Evolutionary conservation across 2,797 vertebrate genomes (phyloP).

Genomic region (Scarus forsteni): DNA sequence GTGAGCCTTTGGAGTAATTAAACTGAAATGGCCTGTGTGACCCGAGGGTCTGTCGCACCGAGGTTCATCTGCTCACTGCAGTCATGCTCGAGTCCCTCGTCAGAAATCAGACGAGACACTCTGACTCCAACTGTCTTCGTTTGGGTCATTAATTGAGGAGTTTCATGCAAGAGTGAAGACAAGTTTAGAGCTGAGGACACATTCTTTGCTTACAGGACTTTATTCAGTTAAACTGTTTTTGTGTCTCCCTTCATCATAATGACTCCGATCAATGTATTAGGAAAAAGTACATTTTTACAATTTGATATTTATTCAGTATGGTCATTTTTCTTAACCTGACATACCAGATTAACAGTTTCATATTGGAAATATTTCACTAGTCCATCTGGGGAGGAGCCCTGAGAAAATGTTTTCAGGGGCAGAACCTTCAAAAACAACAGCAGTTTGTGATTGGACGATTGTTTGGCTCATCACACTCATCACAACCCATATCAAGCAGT

Average conservation of each 20-base stretch:
- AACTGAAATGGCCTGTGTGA: conserved; percentile 68
- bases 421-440: too few relatives aligned
- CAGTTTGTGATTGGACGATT: too few relatives aligned
- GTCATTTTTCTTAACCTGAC: too few relatives aligned
- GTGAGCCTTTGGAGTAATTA: conserved; percentile 79
- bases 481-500: too few relatives aligned
- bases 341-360: too few relatives aligned
- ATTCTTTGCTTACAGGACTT: neutral
- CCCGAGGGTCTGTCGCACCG: conserved; percentile 58
- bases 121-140: conserved; percentile 28
- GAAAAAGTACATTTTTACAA: too few relatives aligned
- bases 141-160: conserved; percentile 10
- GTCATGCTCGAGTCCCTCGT: conserved; percentile 50
- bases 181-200: neutral
- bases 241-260: neutral
- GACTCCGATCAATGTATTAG: too few relatives aligned
- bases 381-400: too few relatives aligned
- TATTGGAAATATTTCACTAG: too few relatives aligned
- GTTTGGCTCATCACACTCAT: too few relatives aligned
- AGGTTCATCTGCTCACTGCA: conserved; percentile 65
- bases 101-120: conserved; percentile 48
- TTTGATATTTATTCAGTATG: too few relatives aligned
- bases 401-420: too few relatives aligned
- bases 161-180: neutral
- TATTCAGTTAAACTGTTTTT: neutral